A percentile compares a stretch with the other conserved stretches of the same genome.
phyloP scores from a whole-genome alignment of 2,888 invertebrate species.

The Oligia latruncula region DNA sequence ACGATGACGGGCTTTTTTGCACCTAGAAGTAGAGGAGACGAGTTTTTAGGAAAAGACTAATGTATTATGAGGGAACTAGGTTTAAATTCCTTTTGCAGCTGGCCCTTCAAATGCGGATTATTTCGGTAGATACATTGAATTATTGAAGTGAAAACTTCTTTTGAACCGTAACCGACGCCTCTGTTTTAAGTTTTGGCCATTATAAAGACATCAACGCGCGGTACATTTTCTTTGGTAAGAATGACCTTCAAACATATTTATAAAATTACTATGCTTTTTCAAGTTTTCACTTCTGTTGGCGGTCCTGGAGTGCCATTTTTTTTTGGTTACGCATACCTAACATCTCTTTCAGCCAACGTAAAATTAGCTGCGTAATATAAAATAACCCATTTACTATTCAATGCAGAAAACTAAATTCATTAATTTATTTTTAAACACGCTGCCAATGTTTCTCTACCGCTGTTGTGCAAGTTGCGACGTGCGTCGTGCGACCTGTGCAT shows the following conservation, averaged over 20 bases:
- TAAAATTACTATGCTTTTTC: no score
- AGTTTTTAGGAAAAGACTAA: background rate
- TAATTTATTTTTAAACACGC: constrained; percentile 15
- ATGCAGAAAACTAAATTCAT: background rate
- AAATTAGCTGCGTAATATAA: background rate
- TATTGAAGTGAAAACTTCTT: no score
- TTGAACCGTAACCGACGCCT: no score
- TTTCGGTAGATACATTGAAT: background rate
- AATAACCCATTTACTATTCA: background rate
- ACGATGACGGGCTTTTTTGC: constrained; percentile 94
- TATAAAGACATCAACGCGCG: no score
- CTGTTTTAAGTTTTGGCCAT: no score
- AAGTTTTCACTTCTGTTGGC: no score
- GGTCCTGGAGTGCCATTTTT: no score
- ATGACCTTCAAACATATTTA: no score
- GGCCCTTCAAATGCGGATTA: background rate
- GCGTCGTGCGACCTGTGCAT: constrained; percentile 24
- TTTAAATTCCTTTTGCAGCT: background rate
- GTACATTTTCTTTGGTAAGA: no score
- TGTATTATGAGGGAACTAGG: background rate
- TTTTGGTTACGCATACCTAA: background rate
- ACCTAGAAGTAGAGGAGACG: constrained; percentile 85
- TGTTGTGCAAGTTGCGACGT: constrained; percentile 17
- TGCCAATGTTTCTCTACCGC: background rate
- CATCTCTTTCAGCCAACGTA: background rate